phyloP scores from a whole-genome alignment of 2,797 vertebrate genomes.

The Lepilemur ruficaudatus region DNA sequence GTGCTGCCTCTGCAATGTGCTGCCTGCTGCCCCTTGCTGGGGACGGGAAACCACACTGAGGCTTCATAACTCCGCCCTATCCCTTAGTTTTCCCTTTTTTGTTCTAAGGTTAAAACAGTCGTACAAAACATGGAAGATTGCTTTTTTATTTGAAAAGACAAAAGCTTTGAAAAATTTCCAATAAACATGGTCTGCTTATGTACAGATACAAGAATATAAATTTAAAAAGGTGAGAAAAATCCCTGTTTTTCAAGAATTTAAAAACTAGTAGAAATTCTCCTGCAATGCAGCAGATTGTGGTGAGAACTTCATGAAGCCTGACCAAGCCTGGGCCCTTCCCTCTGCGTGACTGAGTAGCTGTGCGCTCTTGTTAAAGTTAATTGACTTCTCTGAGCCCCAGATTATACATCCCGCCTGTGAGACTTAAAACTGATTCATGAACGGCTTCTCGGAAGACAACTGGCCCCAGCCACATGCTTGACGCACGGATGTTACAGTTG shows the following conservation, averaged over 20 bases:
- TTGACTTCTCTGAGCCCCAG: background rate
- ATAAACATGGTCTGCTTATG: background rate
- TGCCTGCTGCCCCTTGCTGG: background rate
- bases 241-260: background rate
- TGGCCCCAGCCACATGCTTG: too few relatives aligned
- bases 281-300: background rate
- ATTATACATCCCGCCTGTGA: background rate
- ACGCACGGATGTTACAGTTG: rapidly evolving
- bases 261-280: background rate
- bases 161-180: background rate
- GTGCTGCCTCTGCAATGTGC: too few relatives aligned
- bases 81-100: background rate
- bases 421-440: background rate
- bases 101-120: background rate
- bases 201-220: background rate
- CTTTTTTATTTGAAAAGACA: background rate
- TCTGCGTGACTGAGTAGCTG: too few relatives aligned
- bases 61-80: too few relatives aligned
- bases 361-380: background rate
- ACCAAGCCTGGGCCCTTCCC: too few relatives aligned
- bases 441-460: background rate
- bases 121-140: background rate
- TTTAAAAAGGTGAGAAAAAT: background rate
- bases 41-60: background rate
- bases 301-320: background rate